Conservation (phyloP, 2,888 invertebrate species). For the Heliconius ismenius region DNA sequence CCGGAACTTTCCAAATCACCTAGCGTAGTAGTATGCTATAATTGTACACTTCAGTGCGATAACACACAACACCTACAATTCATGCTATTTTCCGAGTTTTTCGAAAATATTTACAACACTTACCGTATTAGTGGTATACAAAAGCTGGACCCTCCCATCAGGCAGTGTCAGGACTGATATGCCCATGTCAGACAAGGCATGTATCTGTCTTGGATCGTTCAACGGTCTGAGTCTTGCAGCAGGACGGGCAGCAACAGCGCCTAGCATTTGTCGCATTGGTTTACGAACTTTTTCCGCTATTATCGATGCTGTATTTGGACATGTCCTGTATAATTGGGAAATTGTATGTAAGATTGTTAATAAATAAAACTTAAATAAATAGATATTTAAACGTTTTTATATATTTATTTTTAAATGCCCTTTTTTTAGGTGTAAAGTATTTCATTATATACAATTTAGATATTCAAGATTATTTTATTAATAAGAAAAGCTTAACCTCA, state of each 20-base stretch:
- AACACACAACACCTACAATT: not conserved
- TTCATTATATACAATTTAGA: too few relatives aligned
- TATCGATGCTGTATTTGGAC: slow-evolving; percentile 92
- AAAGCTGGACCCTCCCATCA: slow-evolving; percentile 95
- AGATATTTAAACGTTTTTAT: too few relatives aligned
- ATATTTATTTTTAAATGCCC: too few relatives aligned
- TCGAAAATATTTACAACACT: not conserved
- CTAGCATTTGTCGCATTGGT: slow-evolving; percentile 92
- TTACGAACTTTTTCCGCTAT: slow-evolving; percentile 92
- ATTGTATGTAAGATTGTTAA: not conserved
- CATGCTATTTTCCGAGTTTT: not conserved
- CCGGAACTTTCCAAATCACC: not conserved
- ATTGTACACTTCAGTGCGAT: not conserved
- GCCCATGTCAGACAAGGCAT: slow-evolving; percentile 95
- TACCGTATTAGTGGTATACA: slow-evolving; percentile 94
- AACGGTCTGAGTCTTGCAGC: slow-evolving; percentile 89
- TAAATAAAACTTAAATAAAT: not conserved
- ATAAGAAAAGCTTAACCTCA: too few relatives aligned
- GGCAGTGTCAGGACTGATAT: slow-evolving; percentile 93
- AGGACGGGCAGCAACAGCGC: slow-evolving; percentile 83
- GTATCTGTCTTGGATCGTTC: slow-evolving; percentile 93
- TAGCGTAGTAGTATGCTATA: not conserved
- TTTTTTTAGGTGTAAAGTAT: too few relatives aligned
- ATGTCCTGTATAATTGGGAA: slow-evolving; percentile 81
- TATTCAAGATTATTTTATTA: too few relatives aligned